Percentiles rank a stretch among this genome's conserved stretches.
Evolutionary conservation across 2,888 invertebrate genomes (phyloP).

Genomic region (Drosophila kambysellisi): DNA sequence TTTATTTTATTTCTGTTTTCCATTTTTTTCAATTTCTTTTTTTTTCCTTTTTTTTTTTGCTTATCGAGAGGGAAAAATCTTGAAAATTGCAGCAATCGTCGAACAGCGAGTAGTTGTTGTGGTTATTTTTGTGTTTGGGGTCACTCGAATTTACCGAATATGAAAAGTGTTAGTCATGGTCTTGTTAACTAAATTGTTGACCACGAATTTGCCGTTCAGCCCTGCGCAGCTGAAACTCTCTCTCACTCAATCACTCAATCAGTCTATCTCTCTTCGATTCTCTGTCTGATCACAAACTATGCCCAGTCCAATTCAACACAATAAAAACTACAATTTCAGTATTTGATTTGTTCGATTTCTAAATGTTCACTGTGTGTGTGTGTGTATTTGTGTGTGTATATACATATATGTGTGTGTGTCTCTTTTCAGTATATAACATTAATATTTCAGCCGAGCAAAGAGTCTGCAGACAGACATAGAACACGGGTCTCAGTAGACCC

Average conservation of each 20-base stretch:
- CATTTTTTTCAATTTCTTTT: constrained; percentile 19
- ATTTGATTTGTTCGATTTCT: constrained; percentile 70
- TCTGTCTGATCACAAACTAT: constrained; percentile 28
- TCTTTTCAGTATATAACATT: constrained; percentile 30
- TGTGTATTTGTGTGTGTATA: constrained; percentile 27
- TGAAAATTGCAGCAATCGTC: constrained; percentile 67
- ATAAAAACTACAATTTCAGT: constrained; percentile 46
- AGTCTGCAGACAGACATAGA: constrained; percentile 26
- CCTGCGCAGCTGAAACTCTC: constrained; percentile 5
- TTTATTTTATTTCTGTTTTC: constrained; percentile 31
- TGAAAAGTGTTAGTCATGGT: constrained; percentile 81
- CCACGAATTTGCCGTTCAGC: constrained; percentile 69
- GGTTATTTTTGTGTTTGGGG: constrained; percentile 28
- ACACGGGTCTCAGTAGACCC: constrained; percentile 43
- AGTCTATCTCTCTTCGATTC: constrained; percentile 9
- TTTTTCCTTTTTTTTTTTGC: constrained; percentile 53
- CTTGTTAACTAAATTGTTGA: constrained; percentile 80
- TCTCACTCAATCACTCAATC: not conserved
- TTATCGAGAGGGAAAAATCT: constrained; percentile 81
- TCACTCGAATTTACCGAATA: constrained; percentile 59
- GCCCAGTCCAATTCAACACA: constrained; percentile 37
- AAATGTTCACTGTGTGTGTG: constrained; percentile 22
- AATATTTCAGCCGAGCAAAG: constrained; percentile 57
- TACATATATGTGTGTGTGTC: not conserved
- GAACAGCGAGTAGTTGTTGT: constrained; percentile 19